phyloP scores from a whole-genome alignment of 2,888 invertebrate species.

The Callinectes sapidus region DNA sequence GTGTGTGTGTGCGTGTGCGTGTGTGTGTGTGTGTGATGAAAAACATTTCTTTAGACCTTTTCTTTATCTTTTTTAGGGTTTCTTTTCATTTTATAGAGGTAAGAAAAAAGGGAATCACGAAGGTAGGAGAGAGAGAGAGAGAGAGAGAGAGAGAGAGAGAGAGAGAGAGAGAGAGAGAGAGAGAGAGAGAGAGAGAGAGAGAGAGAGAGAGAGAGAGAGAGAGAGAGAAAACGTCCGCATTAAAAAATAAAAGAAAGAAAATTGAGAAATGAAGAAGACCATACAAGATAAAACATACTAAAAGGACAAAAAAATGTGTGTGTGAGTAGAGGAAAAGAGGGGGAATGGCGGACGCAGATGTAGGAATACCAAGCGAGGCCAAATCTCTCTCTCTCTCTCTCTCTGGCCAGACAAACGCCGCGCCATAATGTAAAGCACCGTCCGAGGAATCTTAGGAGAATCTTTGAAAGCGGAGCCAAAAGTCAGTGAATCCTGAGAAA shows the following conservation, averaged over 20 bases:
- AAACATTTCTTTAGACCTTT: background rate
- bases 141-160: too few species aligned
- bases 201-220: too few species aligned
- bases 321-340: too few species aligned
- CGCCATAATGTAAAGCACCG: background rate
- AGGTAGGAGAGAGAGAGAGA: background rate
- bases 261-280: too few species aligned
- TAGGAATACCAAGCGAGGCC: background rate
- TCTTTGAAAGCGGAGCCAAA: background rate
- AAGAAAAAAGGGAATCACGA: background rate
- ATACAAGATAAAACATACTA: too few species aligned
- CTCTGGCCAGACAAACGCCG: conserved; percentile 2
- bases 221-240: too few species aligned
- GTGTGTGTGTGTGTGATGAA: background rate
- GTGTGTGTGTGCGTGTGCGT: conserved; percentile 8
- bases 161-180: too few species aligned
- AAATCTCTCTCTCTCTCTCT: background rate
- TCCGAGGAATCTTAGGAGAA: background rate
- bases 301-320: too few species aligned
- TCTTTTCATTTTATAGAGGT: background rate
- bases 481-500: background rate
- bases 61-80: too few species aligned
- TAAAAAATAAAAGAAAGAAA: too few species aligned
- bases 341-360: too few species aligned
- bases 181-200: too few species aligned